These are phyloP conservation scores for Cryptocephalus moraei DNA, from an alignment of 2,888 invertebrate species.

Conservation along the genomic window DNA sequence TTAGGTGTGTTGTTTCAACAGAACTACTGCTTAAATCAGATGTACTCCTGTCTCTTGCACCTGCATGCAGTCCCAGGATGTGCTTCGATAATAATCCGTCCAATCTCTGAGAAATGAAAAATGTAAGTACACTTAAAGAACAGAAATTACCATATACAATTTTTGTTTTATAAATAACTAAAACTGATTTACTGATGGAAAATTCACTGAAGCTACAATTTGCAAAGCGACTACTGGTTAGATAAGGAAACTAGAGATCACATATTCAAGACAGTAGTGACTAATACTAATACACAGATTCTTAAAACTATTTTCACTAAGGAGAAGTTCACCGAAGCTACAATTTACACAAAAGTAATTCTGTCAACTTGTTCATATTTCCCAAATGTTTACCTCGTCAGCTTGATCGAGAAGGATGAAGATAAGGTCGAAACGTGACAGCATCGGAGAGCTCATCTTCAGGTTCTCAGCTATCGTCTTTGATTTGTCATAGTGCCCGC, in stretches of 20 bases:
- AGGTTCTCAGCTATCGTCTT: conserved; percentile 87
- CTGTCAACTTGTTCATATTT: not conserved
- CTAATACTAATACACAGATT: too few species aligned
- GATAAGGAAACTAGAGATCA: too few species aligned
- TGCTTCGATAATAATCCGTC: conserved; percentile 73
- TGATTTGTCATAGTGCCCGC: conserved; percentile 78
- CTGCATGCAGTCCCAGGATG: conserved; percentile 67
- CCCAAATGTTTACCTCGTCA: conserved; percentile 49
- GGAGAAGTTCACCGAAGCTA: too few species aligned
- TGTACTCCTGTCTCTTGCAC: conserved; percentile 20
- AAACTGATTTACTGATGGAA: too few species aligned
- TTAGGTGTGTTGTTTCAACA: not conserved
- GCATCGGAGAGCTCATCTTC: conserved; percentile 70
- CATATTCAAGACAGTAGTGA: too few species aligned
- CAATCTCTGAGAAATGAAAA: conserved; percentile 46
- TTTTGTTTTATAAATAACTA: too few species aligned
- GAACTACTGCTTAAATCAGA: not conserved
- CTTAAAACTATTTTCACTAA: too few species aligned
- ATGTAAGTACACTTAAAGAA: not conserved
- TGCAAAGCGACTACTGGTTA: too few species aligned
- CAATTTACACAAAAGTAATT: not conserved
- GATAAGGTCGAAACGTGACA: conserved; percentile 88
- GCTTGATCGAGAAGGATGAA: conserved; percentile 85
- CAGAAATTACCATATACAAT: not conserved
- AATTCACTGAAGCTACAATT: too few species aligned